Percentiles rank a stretch among this genome's conserved stretches.
Evolutionary conservation across 2,888 invertebrate genomes (phyloP).

Genomic region (Emmelina monodactyla): DNA sequence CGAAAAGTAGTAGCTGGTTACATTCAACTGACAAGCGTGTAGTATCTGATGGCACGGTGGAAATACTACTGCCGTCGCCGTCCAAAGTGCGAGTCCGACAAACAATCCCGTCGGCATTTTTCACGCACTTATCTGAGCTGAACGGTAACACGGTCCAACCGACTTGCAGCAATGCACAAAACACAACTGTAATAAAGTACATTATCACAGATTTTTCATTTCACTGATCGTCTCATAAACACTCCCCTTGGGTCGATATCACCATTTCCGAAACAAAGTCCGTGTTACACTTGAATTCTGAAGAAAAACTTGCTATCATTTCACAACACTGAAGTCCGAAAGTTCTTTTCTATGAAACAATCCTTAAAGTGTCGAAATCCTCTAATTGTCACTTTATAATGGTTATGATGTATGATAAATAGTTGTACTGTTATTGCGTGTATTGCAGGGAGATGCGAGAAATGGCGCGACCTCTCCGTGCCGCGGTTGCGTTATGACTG

Average conservation of each 20-base stretch:
- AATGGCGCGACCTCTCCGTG: constrained; percentile 40
- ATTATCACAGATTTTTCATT: constrained; percentile 65
- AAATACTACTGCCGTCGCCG: constrained; percentile 71
- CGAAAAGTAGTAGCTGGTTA: constrained; percentile 78
- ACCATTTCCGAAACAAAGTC: constrained; percentile 66
- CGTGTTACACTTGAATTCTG: constrained; percentile 44
- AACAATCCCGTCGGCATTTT: constrained; percentile 60
- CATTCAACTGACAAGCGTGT: constrained; percentile 78
- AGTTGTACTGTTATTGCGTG: constrained; percentile 57
- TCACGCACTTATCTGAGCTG: constrained; percentile 59
- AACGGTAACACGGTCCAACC: constrained; percentile 63
- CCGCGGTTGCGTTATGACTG: constrained; percentile 56
- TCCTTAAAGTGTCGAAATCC: neutral
- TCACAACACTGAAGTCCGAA: constrained; percentile 56
- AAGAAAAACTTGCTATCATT: constrained; percentile 58
- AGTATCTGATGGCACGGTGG: constrained; percentile 71
- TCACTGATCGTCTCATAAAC: constrained; percentile 64
- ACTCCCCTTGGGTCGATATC: constrained; percentile 64
- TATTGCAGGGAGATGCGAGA: constrained; percentile 34
- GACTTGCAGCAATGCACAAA: constrained; percentile 62
- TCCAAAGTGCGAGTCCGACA: constrained; percentile 78
- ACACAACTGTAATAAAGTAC: constrained; percentile 47
- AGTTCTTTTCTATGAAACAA: constrained; percentile 27
- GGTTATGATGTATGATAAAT: constrained; percentile 33
- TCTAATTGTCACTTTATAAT: constrained; percentile 31